These are phyloP conservation scores for Callionymus lyra DNA, from an alignment of 2,113 vertebrate species.

Conservation along the genomic window DNA sequence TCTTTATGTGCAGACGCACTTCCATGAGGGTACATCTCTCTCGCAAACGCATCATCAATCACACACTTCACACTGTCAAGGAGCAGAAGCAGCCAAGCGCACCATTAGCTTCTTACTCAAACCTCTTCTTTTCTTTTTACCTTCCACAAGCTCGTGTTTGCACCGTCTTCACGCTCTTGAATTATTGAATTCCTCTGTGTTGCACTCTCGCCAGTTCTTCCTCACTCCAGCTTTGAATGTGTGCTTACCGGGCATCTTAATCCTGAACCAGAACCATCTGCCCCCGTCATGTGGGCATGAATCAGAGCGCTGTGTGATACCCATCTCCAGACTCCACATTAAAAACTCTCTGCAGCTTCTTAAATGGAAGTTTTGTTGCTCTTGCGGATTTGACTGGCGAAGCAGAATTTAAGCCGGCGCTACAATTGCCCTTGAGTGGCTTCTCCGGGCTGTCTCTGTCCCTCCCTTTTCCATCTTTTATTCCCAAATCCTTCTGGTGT, in stretches of 20 bases:
- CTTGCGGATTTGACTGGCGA: slow-evolving; percentile 41
- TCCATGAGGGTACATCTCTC: slow-evolving; percentile 35
- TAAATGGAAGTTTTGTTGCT: slow-evolving; percentile 31
- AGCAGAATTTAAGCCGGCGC: slow-evolving; percentile 52
- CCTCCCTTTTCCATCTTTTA: slow-evolving; percentile 2
- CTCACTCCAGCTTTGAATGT: slow-evolving; percentile 15
- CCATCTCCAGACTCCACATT: slow-evolving; percentile 46
- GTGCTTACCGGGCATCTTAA: slow-evolving; percentile 20
- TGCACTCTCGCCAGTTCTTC: slow-evolving; percentile 22
- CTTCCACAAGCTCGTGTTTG: slow-evolving; percentile 19
- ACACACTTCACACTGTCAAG: slow-evolving; percentile 18
- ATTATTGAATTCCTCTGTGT: slow-evolving; percentile 42
- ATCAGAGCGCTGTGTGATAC: slow-evolving; percentile 39
- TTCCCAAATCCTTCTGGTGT: not conserved
- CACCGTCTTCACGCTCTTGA: slow-evolving; percentile 33
- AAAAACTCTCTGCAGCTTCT: slow-evolving; percentile 34
- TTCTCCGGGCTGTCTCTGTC: slow-evolving; percentile 12
- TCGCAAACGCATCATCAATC: slow-evolving; percentile 37
- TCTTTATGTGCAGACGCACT: slow-evolving; percentile 20
- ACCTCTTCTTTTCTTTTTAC: not conserved
- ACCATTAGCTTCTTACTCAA: slow-evolving; percentile 39
- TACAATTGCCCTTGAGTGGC: slow-evolving; percentile 38
- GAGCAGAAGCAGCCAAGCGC: slow-evolving; percentile 34
- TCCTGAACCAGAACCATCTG: slow-evolving; percentile 41
- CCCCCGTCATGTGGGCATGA: slow-evolving; percentile 33